These are phyloP conservation scores for Knipowitschia caucasica DNA, from an alignment of 2,797 vertebrate genomes.

Conservation along the genomic window DNA sequence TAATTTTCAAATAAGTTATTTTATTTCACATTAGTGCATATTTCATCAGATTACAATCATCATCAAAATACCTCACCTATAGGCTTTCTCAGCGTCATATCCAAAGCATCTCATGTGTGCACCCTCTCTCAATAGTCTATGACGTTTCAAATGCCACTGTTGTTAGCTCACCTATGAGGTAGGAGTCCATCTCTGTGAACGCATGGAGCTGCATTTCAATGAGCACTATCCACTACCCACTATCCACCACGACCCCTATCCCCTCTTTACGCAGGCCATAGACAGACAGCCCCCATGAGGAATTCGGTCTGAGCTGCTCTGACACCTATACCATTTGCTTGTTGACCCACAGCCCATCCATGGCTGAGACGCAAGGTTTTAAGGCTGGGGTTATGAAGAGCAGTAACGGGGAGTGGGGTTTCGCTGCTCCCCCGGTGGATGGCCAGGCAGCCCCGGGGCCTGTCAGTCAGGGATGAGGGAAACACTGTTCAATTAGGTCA, in stretches of 20 bases:
- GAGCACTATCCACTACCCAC: slow-evolving; percentile 12
- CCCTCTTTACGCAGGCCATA: slow-evolving; percentile 18
- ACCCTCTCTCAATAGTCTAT: neutral
- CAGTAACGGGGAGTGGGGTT: slow-evolving; percentile 14
- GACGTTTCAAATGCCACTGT: slow-evolving; percentile 1
- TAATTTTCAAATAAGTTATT: neutral
- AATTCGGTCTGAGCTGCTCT: slow-evolving; percentile 30
- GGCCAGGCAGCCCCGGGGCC: slow-evolving; percentile 38
- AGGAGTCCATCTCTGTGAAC: slow-evolving; percentile 5
- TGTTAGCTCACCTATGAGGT: slow-evolving; percentile 4
- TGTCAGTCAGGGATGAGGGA: slow-evolving; percentile 47
- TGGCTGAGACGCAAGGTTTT: slow-evolving; percentile 28
- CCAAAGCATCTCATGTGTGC: slow-evolving; percentile 22
- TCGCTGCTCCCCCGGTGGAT: slow-evolving; percentile 46
- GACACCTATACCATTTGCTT: slow-evolving; percentile 53
- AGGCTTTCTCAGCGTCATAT: slow-evolving; percentile 7
- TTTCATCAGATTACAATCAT: neutral
- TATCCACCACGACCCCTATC: neutral
- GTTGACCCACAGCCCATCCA: slow-evolving; percentile 56
- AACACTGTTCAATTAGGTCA: slow-evolving; percentile 61
- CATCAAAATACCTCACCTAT: slow-evolving; percentile 22
- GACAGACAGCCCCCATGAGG: slow-evolving; percentile 34
- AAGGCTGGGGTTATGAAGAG: slow-evolving; percentile 39
- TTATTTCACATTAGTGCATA: neutral
- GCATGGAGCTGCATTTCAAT: slow-evolving; percentile 29